phyloP scores from a whole-genome alignment of 2,797 vertebrate genomes.

The Lepilemur septentrionalis region DNA sequence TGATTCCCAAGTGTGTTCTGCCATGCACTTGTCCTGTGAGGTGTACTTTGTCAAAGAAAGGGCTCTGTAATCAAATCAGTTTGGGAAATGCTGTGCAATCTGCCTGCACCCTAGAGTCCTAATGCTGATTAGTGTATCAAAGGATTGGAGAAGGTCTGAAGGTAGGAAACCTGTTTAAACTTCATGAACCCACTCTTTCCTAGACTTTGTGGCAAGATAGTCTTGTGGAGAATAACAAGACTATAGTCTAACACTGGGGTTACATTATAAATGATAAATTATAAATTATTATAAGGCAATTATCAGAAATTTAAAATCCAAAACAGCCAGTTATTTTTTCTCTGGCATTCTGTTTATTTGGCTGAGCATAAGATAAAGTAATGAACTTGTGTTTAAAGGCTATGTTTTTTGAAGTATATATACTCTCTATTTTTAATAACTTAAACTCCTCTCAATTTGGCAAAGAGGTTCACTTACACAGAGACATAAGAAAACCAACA shows the following conservation, averaged over 20 bases:
- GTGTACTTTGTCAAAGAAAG: neutral
- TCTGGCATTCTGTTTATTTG: neutral
- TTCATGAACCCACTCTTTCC: neutral
- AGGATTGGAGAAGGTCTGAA: neutral
- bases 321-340: neutral
- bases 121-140: no score
- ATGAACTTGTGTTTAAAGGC: neutral
- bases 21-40: neutral
- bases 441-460: neutral
- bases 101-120: neutral
- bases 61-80: neutral
- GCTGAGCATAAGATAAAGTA: neutral
- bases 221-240: neutral
- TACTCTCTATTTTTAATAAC: neutral
- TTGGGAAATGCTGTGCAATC: neutral
- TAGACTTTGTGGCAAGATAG: neutral
- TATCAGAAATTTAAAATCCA: neutral
- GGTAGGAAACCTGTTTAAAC: neutral
- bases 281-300: neutral
- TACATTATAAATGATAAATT: neutral
- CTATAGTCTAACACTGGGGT: neutral
- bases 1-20: neutral
- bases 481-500: neutral
- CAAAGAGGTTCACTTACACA: neutral
- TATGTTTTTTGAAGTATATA: neutral